Percentiles rank a stretch among this genome's conserved stretches.
These are phyloP conservation scores for Eupsilia transversa DNA, from an alignment of 2,888 invertebrate genomes.

Conservation along the genomic window DNA sequence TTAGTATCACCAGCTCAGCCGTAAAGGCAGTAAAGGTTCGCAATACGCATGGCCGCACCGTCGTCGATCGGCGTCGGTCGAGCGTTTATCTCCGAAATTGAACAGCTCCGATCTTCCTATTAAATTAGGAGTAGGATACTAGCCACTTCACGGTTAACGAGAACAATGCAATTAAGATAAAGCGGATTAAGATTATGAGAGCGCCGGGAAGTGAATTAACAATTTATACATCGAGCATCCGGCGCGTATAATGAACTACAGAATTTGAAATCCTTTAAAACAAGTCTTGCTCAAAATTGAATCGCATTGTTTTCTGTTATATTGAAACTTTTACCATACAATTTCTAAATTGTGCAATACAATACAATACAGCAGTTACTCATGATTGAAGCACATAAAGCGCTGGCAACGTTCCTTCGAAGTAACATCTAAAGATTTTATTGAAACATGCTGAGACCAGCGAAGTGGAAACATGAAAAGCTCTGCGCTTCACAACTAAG, in stretches of 20 bases:
- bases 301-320: background rate
- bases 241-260: constrained; percentile 33
- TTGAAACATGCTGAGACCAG: constrained; percentile 37
- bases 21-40: background rate
- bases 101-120: constrained; percentile 58
- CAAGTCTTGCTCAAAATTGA: background rate
- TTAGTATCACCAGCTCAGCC: constrained; percentile 14
- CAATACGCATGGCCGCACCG: constrained; percentile 40
- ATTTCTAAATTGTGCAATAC: constrained; percentile 5
- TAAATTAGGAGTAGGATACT: constrained; percentile 56
- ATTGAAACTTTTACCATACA: constrained; percentile 18
- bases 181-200: constrained; percentile 58
- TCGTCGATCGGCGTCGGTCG: constrained; percentile 11
- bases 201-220: constrained; percentile 48
- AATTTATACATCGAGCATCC: constrained; percentile 45
- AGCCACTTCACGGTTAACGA: constrained; percentile 59
- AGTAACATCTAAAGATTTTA: constrained; percentile 50
- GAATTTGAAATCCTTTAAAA: constrained; percentile 30
- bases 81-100: constrained; percentile 53
- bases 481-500: constrained; percentile 22
- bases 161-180: constrained; percentile 64
- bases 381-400: constrained; percentile 26
- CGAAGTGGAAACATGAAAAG: constrained; percentile 42
- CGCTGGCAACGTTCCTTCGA: constrained; percentile 21
- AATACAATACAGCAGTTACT: constrained; percentile 10